phyloP scores from a whole-genome alignment of 2,113 vertebrate genomes.

The Tyrannus savana region DNA sequence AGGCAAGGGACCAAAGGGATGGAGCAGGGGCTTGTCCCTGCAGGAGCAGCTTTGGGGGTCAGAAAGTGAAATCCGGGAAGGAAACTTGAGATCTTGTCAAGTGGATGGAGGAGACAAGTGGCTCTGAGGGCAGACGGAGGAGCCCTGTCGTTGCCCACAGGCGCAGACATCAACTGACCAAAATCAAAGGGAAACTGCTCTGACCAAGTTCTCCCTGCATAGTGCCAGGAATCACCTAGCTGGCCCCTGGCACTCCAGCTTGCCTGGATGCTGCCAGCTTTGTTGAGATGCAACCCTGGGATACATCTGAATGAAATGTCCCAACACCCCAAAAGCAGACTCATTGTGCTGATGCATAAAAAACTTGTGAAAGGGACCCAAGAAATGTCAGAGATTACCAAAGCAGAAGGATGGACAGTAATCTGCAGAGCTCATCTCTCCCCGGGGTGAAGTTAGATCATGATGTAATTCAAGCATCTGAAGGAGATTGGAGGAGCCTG shows the following conservation, averaged over 20 bases:
- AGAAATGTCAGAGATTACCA: not conserved
- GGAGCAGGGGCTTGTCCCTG: not conserved
- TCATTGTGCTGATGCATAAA: rapidly evolving
- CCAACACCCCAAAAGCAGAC: rapidly evolving
- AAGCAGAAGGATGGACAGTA: not conserved
- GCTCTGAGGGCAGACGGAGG: rapidly evolving
- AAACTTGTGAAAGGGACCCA: not conserved
- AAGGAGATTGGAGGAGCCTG: slow-evolving; percentile 33
- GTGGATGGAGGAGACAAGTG: not conserved
- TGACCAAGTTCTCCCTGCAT: rapidly evolving
- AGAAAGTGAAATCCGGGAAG: not conserved
- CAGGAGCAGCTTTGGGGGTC: not conserved
- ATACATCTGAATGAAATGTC: not conserved
- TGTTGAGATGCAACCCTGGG: not conserved
- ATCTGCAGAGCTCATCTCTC: not conserved
- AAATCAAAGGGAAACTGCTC: not conserved
- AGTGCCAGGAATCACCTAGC: not conserved
- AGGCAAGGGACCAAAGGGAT: not conserved
- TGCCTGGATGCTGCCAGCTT: rapidly evolving
- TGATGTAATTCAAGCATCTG: slow-evolving; percentile 46
- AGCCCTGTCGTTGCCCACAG: rapidly evolving
- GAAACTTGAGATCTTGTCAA: not conserved
- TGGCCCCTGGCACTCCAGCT: not conserved
- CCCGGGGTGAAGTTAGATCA: not conserved
- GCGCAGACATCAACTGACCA: not conserved